These are phyloP conservation scores for Centroberyx gerrardi DNA, from an alignment of 2,797 vertebrate species.

Conservation along the genomic window DNA sequence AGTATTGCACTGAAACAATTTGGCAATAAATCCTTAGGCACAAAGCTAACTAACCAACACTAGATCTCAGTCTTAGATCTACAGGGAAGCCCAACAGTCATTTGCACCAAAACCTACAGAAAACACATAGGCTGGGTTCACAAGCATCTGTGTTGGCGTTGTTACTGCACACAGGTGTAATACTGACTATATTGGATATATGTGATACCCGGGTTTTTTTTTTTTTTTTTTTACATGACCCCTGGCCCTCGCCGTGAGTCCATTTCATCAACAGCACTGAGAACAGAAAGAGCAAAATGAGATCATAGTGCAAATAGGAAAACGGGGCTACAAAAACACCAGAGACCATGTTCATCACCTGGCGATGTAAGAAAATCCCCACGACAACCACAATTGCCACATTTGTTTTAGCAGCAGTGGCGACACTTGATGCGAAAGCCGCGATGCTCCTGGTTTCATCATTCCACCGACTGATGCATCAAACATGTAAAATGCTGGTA, in stretches of 20 bases:
- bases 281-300: conserved; percentile 21
- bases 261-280: conserved; percentile 21
- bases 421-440: conserved; percentile 9
- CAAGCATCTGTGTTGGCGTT: neutral
- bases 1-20: conserved; percentile 49
- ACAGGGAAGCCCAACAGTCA: neutral
- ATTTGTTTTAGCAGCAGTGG: conserved; percentile 47
- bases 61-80: conserved; percentile 2
- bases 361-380: neutral
- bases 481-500: conserved; percentile 22
- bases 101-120: neutral
- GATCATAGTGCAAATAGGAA: conserved; percentile 56
- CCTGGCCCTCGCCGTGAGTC: neutral
- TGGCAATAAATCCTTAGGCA: conserved; percentile 65
- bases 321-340: conserved; percentile 21
- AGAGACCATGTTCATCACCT: conserved; percentile 5
- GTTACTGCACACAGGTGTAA: conserved; percentile 34
- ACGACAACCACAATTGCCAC: conserved; percentile 23
- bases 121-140: conserved; percentile 11
- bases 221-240: neutral
- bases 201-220: conserved; percentile 1
- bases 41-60: conserved; percentile 43
- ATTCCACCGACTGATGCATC: conserved; percentile 10
- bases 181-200: conserved; percentile 33
- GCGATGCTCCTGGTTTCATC: neutral